Evolutionary conservation across 1,140 invertebrate species (phyloP).

Genomic region (Diachasma alloeum): DNA sequence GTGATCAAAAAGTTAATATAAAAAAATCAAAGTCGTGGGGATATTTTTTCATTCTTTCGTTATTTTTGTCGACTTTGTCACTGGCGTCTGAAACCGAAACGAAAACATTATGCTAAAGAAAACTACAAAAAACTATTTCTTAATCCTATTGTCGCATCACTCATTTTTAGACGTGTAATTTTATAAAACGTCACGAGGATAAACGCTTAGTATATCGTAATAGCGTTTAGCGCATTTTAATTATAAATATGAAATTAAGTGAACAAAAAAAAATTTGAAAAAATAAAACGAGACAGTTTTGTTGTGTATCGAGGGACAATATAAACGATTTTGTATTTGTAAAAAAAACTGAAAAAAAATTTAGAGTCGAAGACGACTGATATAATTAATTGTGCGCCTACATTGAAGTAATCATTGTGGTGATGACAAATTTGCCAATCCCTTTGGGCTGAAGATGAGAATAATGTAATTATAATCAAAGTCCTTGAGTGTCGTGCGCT

Average conservation of each 20-base stretch:
- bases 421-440: not conserved
- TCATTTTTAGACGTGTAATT: constrained; percentile 18
- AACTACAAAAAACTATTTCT: not conserved
- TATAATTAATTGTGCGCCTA: constrained; percentile 32
- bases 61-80: not conserved
- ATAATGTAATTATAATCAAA: constrained; percentile 17
- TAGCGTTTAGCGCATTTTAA: constrained; percentile 20
- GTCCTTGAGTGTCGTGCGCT: constrained; percentile 17
- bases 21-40: not conserved
- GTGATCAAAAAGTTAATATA: not conserved
- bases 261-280: constrained; percentile 29
- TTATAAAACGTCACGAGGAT: constrained; percentile 19
- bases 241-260: constrained; percentile 18
- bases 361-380: constrained; percentile 33
- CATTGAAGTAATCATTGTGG: constrained; percentile 9
- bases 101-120: not conserved
- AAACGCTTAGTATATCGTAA: constrained; percentile 27
- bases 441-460: not conserved
- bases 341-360: constrained; percentile 43
- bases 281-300: constrained; percentile 49
- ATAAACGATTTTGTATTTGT: constrained; percentile 63
- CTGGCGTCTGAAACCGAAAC: not conserved
- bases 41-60: constrained; percentile 4
- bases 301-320: constrained; percentile 58
- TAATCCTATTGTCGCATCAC: constrained; percentile 9